phyloP scores from a whole-genome alignment of 2,797 vertebrate genomes.

The Onychomys torridus region DNA sequence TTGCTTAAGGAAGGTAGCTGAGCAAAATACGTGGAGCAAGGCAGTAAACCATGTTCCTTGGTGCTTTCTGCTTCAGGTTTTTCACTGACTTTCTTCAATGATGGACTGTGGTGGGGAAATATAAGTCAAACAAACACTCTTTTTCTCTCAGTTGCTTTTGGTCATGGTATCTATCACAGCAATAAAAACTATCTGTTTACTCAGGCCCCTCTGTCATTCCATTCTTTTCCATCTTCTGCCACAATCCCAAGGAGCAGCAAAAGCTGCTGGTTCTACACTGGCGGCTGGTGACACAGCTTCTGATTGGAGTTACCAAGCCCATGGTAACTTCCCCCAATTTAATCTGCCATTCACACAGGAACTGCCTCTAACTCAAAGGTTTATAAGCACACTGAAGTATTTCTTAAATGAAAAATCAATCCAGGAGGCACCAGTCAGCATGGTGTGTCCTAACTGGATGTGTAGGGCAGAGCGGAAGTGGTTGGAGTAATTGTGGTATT shows the following conservation, averaged over 20 bases:
- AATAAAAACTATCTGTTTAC: neutral
- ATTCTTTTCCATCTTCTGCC: conserved; percentile 58
- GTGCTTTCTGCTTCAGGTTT: neutral
- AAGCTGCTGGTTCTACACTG: conserved; percentile 53
- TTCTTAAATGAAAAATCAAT: conserved; percentile 86
- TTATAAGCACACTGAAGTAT: conserved; percentile 81
- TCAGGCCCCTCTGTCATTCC: neutral
- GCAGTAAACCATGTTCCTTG: neutral
- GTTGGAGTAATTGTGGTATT: neutral
- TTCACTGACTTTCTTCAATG: neutral
- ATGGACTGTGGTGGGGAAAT: neutral
- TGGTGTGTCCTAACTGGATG: conserved; percentile 66
- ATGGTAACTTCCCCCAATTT: conserved; percentile 80
- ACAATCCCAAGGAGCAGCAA: conserved; percentile 41
- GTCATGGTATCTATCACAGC: neutral
- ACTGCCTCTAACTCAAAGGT: conserved; percentile 80
- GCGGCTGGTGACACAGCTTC: conserved; percentile 59
- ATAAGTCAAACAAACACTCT: neutral
- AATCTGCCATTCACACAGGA: conserved; percentile 69
- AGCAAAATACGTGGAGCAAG: neutral
- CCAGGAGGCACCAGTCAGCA: conserved; percentile 61
- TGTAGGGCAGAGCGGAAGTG: neutral
- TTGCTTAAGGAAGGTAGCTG: neutral
- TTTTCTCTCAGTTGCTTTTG: neutral
- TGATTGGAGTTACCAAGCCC: too few species aligned